phyloP scores from a whole-genome alignment of 2,797 vertebrate species.

The Paratrypauchen microcephalus region DNA sequence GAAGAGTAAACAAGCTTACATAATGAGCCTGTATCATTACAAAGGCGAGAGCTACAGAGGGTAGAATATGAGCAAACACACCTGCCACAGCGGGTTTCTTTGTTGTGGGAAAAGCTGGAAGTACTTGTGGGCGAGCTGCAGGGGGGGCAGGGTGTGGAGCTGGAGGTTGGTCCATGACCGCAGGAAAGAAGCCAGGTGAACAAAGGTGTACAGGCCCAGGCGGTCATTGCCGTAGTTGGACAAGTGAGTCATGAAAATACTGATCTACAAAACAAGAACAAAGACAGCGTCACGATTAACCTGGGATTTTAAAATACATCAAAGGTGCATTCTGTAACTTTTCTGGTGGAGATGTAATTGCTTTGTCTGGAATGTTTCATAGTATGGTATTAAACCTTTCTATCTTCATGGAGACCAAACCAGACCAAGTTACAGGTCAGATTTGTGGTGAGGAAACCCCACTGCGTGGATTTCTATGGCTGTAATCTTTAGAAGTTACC shows the following conservation, averaged over 20 bases:
- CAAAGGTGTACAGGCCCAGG: conserved; percentile 94
- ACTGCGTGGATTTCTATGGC: too few relatives aligned
- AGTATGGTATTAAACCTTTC: too few relatives aligned
- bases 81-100: conserved; percentile 95
- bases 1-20: conserved; percentile 5
- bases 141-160: conserved; percentile 87
- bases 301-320: neutral
- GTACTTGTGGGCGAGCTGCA: conserved; percentile 91
- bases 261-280: conserved; percentile 79
- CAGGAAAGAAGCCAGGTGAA: conserved; percentile 90
- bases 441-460: too few relatives aligned
- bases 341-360: too few relatives aligned
- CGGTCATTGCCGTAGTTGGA: conserved; percentile 97
- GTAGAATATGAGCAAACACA: conserved; percentile 61
- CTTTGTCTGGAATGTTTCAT: too few relatives aligned
- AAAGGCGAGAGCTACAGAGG: neutral
- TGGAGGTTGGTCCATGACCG: conserved; percentile 89
- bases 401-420: too few relatives aligned
- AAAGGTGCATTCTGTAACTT: too few relatives aligned
- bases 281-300: neutral
- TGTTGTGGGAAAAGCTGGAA: conserved; percentile 95
- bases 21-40: conserved; percentile 7
- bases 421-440: too few relatives aligned
- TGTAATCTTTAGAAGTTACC: too few relatives aligned
- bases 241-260: conserved; percentile 98